Percentiles rank a stretch among this genome's conserved stretches.
phyloP scores from a whole-genome alignment of 2,888 invertebrate genomes.

The Drosophila mercatorum region DNA sequence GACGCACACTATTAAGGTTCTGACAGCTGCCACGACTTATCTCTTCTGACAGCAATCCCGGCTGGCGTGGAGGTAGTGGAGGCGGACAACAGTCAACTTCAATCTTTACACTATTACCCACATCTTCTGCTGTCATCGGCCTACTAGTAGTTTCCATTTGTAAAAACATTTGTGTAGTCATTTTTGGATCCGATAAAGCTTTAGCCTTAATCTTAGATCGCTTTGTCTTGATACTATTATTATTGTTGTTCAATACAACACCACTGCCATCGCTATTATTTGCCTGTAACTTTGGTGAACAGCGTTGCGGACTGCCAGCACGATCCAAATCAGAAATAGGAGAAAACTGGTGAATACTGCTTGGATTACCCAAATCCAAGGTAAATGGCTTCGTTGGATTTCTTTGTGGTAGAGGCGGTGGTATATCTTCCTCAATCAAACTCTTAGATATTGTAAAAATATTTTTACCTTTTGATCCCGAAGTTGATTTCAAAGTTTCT shows the following conservation, averaged over 20 bases:
- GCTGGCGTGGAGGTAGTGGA: conserved; percentile 87
- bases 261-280: conserved; percentile 11
- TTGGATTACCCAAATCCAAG: conserved; percentile 68
- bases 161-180: conserved; percentile 85
- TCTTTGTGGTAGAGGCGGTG: conserved; percentile 86
- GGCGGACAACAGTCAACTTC: conserved; percentile 84
- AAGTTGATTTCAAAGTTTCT: conserved; percentile 73
- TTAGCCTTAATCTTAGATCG: conserved; percentile 84
- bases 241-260: conserved; percentile 27
- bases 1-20: conserved; percentile 73
- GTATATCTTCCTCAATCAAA: conserved; percentile 82
- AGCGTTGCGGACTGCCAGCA: conserved; percentile 71
- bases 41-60: conserved; percentile 84
- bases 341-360: conserved; percentile 53
- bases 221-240: conserved; percentile 52
- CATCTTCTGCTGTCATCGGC: conserved; percentile 43
- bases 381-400: conserved; percentile 84
- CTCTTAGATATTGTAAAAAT: conserved; percentile 82
- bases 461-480: conserved; percentile 76
- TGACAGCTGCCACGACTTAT: conserved; percentile 75
- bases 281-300: conserved; percentile 47
- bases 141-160: conserved; percentile 83
- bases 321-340: conserved; percentile 84
- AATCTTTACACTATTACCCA: conserved; percentile 26
- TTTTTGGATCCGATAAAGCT: conserved; percentile 85